Conservation (phyloP, 2,113 vertebrate genomes). For the Oryzias melastigma region DNA sequence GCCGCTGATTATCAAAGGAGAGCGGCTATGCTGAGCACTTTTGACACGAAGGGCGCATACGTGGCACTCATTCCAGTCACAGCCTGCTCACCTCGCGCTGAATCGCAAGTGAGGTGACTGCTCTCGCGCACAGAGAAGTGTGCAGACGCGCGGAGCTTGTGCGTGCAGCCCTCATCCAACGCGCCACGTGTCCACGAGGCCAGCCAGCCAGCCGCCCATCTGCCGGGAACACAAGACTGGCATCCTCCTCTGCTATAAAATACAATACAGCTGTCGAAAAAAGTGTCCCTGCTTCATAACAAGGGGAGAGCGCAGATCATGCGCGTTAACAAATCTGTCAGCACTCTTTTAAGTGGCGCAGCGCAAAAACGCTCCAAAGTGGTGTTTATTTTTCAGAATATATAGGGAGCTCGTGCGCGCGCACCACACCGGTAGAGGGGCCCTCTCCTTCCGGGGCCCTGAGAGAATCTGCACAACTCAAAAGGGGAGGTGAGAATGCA, state of each 20-base stretch:
- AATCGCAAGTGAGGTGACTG: constrained; percentile 35
- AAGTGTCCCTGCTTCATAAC: constrained; percentile 52
- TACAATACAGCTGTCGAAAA: constrained; percentile 65
- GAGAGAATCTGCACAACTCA: constrained; percentile 5
- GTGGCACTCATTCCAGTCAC: constrained; percentile 55
- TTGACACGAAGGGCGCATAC: constrained; percentile 47
- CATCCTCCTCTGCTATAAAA: constrained; percentile 58
- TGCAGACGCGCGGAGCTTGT: constrained; percentile 3
- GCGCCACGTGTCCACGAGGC: constrained; percentile 63
- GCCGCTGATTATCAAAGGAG: constrained; percentile 59
- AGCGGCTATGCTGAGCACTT: constrained; percentile 50
- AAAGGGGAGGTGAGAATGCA: constrained; percentile 16
- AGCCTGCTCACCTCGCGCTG: constrained; percentile 30
- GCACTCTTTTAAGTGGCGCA: constrained; percentile 36
- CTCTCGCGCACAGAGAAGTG: constrained; percentile 11
- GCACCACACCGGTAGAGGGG: too few relatives aligned
- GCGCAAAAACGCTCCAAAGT: constrained; percentile 16
- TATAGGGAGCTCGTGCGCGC: neutral
- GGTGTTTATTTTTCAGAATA: constrained; percentile 9
- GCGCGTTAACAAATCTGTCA: constrained; percentile 65
- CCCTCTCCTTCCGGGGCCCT: neutral
- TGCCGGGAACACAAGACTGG: constrained; percentile 64
- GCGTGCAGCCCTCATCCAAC: constrained; percentile 31
- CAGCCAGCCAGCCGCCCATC: constrained; percentile 59
- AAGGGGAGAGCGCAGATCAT: constrained; percentile 32